These are phyloP conservation scores for Cephalophus harveyi DNA, from an alignment of 2,113 vertebrate species.

Conservation along the genomic window DNA sequence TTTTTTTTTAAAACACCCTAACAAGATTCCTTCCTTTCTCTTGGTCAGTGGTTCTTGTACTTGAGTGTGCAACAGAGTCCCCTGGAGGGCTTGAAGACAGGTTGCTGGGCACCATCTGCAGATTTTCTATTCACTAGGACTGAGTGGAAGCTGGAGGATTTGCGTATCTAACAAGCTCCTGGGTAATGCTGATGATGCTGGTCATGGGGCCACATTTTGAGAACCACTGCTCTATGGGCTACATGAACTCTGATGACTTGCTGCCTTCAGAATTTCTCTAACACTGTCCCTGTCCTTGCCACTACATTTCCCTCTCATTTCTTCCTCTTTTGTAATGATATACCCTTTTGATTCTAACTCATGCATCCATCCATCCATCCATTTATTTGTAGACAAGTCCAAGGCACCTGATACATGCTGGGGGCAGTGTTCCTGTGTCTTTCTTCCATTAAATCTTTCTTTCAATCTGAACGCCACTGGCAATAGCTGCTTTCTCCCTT, in stretches of 20 bases:
- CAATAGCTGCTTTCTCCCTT: not conserved
- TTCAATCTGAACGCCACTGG: not conserved
- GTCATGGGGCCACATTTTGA: not conserved
- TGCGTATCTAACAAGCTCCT: not conserved
- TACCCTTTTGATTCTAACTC: not conserved
- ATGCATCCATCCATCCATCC: not conserved
- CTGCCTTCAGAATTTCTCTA: not conserved
- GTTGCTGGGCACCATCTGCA: not conserved
- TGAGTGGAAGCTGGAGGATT: not conserved
- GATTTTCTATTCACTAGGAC: not conserved
- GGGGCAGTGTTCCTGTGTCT: not conserved
- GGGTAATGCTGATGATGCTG: not conserved
- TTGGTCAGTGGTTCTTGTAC: not conserved
- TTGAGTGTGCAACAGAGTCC: not conserved
- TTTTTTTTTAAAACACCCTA: not conserved
- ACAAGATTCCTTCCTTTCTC: not conserved
- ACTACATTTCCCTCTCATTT: not conserved
- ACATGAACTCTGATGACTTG: not conserved
- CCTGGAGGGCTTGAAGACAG: not conserved
- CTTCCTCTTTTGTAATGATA: not conserved
- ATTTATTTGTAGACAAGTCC: not conserved
- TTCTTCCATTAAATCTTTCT: not conserved
- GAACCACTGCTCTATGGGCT: not conserved
- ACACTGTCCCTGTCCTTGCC: not conserved
- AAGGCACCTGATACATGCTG: not conserved